These are phyloP conservation scores for Boloria euphrosyne DNA, from an alignment of 2,888 invertebrate species.

Conservation along the genomic window DNA sequence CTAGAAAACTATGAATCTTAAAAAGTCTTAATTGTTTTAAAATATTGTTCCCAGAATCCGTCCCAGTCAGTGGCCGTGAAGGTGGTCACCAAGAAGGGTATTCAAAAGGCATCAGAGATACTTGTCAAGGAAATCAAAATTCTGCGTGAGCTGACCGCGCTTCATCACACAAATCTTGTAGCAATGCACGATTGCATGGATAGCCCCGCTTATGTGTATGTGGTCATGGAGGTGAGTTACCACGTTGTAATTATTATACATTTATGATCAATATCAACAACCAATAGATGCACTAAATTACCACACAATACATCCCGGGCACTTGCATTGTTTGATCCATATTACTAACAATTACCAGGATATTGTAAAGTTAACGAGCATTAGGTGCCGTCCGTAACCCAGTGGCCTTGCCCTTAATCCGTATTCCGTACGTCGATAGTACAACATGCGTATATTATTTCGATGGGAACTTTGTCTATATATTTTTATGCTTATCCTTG, in stretches of 20 bases:
- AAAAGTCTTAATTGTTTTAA: not conserved
- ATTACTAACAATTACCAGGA: constrained; percentile 56
- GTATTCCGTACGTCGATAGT: constrained; percentile 52
- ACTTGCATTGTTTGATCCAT: constrained; percentile 42
- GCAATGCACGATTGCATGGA: constrained; percentile 99
- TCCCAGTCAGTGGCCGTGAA: constrained; percentile 97
- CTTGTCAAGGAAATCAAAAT: constrained; percentile 99
- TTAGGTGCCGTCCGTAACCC: constrained; percentile 58
- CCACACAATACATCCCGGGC: constrained; percentile 45
- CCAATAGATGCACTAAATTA: constrained; percentile 36
- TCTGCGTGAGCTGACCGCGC: constrained; percentile 96
- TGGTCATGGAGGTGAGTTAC: constrained; percentile 97
- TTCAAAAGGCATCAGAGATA: constrained; percentile 98
- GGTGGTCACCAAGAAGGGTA: constrained; percentile 98
- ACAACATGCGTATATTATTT: constrained; percentile 14
- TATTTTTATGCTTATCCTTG: not conserved
- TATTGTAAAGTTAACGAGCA: constrained; percentile 48
- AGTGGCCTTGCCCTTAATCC: constrained; percentile 64
- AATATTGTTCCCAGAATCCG: constrained; percentile 84
- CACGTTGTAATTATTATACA: constrained; percentile 11
- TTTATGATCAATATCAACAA: not conserved
- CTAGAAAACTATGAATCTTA: too few species aligned
- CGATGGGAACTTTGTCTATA: not conserved
- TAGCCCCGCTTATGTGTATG: constrained; percentile 95
- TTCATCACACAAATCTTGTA: constrained; percentile 99